phyloP scores from a whole-genome alignment of 2,797 vertebrate species.

The Acanthurus tractus region DNA sequence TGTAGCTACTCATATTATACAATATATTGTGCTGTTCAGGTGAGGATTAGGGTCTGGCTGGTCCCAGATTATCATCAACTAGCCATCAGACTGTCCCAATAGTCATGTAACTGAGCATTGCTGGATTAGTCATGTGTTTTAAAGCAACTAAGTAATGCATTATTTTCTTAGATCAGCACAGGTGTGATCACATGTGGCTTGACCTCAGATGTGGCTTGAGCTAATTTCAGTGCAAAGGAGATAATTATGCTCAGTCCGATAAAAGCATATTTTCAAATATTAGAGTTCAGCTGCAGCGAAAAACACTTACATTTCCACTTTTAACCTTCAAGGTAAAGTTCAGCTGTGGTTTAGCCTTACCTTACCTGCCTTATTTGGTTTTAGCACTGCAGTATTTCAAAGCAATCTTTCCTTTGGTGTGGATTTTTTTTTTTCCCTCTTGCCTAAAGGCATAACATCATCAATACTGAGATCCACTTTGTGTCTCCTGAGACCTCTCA shows the following conservation, averaged over 20 bases:
- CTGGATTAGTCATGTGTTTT: neutral
- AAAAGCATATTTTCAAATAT: neutral
- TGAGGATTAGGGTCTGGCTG: too few relatives aligned
- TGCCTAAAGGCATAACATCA: constrained; percentile 43
- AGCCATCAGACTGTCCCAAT: neutral
- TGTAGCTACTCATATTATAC: too few relatives aligned
- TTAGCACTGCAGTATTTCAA: constrained; percentile 36
- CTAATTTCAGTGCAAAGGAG: neutral
- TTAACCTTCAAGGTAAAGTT: neutral
- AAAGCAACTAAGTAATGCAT: neutral
- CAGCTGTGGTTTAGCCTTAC: constrained; percentile 3
- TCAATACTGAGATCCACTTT: constrained; percentile 47
- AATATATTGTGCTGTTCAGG: too few relatives aligned
- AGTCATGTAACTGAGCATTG: neutral
- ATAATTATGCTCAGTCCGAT: neutral
- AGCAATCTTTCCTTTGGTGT: constrained; percentile 26
- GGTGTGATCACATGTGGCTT: neutral
- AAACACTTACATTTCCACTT: neutral
- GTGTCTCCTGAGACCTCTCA: constrained; percentile 38
- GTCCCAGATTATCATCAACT: neutral
- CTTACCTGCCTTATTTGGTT: constrained; percentile 3
- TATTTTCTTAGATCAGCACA: neutral
- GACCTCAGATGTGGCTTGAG: neutral
- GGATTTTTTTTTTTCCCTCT: constrained; percentile 27
- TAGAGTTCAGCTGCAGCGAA: neutral